Evolutionary conservation across 2,888 invertebrate genomes (phyloP).

Genomic region (Agonum fuliginosum): DNA sequence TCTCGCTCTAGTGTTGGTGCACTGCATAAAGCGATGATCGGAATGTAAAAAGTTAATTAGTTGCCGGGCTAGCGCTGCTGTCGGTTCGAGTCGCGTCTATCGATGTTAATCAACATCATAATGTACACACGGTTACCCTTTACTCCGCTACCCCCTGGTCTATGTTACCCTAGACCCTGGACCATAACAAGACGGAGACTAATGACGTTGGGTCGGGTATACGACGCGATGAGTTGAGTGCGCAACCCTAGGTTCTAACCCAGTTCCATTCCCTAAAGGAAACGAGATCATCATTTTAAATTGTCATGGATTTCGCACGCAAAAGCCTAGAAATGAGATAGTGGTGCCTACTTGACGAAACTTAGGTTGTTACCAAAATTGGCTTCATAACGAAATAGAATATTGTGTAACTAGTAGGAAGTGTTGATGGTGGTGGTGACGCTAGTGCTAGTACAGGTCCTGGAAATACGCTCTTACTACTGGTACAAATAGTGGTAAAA

Average conservation of each 20-base stretch:
- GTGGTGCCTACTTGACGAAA: neutral
- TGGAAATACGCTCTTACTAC: no score
- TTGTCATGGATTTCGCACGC: constrained; percentile 18
- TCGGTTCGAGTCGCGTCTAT: constrained; percentile 28
- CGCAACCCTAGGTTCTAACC: constrained; percentile 17
- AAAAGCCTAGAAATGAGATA: neutral
- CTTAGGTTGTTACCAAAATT: neutral
- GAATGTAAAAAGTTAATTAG: constrained; percentile 58
- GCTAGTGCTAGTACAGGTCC: no score
- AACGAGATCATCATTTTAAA: constrained; percentile 40
- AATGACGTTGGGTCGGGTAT: constrained; percentile 53
- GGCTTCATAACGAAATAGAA: no score
- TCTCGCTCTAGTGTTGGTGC: constrained; percentile 8
- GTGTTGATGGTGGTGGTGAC: no score
- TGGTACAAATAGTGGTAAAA: no score
- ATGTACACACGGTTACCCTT: constrained; percentile 38
- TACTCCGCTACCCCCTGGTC: neutral
- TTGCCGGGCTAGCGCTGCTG: constrained; percentile 20
- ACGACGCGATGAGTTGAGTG: neutral
- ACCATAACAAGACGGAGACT: constrained; percentile 58
- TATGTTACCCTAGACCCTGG: neutral
- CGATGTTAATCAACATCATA: constrained; percentile 60
- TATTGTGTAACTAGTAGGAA: no score
- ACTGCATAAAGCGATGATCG: constrained; percentile 52
- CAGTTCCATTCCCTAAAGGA: constrained; percentile 20